These are phyloP conservation scores for Iselma pallidipennis DNA, from an alignment of 2,888 invertebrate species.

Conservation along the genomic window DNA sequence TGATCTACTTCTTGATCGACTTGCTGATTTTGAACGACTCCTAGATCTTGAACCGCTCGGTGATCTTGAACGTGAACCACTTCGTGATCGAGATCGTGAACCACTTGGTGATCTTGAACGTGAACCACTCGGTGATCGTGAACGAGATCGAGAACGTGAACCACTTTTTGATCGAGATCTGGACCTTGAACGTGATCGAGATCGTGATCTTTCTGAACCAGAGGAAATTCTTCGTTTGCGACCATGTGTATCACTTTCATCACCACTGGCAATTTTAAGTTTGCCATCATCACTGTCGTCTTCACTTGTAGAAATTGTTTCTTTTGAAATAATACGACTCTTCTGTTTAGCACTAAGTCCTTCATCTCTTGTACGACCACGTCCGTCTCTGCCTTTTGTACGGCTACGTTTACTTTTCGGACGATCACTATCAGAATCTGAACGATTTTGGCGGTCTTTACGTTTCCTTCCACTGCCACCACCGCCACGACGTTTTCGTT, in stretches of 20 bases:
- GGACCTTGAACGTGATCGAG: constrained; percentile 49
- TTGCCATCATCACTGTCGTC: constrained; percentile 68
- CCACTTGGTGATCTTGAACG: constrained; percentile 38
- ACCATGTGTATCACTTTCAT: constrained; percentile 57
- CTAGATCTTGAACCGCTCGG: constrained; percentile 47
- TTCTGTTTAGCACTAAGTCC: constrained; percentile 84
- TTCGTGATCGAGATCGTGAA: constrained; percentile 46
- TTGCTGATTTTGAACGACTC: constrained; percentile 50
- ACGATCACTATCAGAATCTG: constrained; percentile 73
- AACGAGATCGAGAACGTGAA: constrained; percentile 46
- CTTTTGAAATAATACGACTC: constrained; percentile 89
- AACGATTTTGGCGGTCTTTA: constrained; percentile 30
- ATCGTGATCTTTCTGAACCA: constrained; percentile 59
- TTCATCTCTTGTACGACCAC: constrained; percentile 57
- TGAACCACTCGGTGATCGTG: constrained; percentile 38
- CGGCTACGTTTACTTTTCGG: constrained; percentile 61
- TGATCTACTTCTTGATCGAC: constrained; percentile 42
- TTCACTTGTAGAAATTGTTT: constrained; percentile 90
- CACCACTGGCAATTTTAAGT: constrained; percentile 63
- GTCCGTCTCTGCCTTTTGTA: constrained; percentile 46
- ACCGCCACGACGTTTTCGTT: constrained; percentile 33
- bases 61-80: constrained; percentile 38
- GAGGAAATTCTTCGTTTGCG: constrained; percentile 65
- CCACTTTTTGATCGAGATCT: constrained; percentile 45
- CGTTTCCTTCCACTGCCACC: constrained; percentile 53